Conservation (phyloP, 92 coral and sea anemone genomes). For the Bergia puertoricense region DNA sequence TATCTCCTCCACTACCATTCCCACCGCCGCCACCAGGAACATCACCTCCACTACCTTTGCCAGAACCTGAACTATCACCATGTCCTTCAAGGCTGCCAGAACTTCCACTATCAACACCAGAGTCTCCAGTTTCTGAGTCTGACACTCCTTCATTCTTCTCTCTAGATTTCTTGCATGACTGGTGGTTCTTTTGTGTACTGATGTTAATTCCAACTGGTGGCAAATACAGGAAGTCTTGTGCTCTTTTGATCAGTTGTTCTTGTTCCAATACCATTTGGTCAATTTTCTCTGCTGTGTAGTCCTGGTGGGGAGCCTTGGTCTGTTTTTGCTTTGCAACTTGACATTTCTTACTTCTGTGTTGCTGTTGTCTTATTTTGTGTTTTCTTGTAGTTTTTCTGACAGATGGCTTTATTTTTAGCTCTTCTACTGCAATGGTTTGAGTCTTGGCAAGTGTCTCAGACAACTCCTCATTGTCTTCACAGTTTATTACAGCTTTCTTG, state of each 20-base stretch:
- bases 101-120: slow-evolving; percentile 48
- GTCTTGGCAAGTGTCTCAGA: neutral
- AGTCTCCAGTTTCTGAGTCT: slow-evolving; percentile 14
- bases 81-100: slow-evolving; percentile 26
- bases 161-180: slow-evolving; percentile 9
- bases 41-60: neutral
- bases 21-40: slow-evolving; percentile 19
- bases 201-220: neutral
- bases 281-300: neutral
- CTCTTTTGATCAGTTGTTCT: slow-evolving; percentile 6
- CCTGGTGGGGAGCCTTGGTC: neutral
- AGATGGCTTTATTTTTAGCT: neutral
- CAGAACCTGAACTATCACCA: neutral
- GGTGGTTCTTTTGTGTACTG: neutral
- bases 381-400: neutral
- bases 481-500: neutral
- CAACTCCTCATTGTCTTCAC: neutral
- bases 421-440: neutral
- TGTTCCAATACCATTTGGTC: neutral
- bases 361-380: neutral
- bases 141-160: neutral
- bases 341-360: neutral
- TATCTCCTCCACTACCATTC: slow-evolving; percentile 44
- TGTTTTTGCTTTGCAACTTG: neutral
- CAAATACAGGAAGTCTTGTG: neutral